Base-by-base conservation (phyloP, 2,888 invertebrate genomes). In the Gymnocheta viridis region DNA sequence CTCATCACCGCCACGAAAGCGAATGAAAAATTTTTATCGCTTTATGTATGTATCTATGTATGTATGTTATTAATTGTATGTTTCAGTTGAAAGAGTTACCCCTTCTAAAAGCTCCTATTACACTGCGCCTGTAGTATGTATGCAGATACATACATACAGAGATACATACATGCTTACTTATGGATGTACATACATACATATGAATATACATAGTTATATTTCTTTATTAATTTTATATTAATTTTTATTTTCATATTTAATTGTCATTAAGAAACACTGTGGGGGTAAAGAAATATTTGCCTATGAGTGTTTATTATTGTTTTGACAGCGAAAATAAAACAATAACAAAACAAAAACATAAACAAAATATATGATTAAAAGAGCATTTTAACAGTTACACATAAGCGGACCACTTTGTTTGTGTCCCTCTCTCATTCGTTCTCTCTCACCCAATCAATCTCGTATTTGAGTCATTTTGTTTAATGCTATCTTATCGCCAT, bases 321-420 rank as follows among this genome's bases (percentile, higher is more conserved):
- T 54, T 44, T 58, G 41, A 58, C 14, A 58, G 9, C 4, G 58
- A 60, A 60, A 5, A 22, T 60, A 56, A 29, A n/a, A 69, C 19
- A 54, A 41, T 54, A 56, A 41, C 27, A 56, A 41, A 69, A 4
- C 10, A 62, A 44, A 69, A 41, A 27, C 19, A 29, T 56, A 60
- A 67, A 67, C 51, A 51, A 67, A 32, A 17, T 7, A 0, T 12
- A 69, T 5, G 4, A 24, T 54, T 69, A 38, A 56, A 56, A 24
- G 12, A 38, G n/a, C 14, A 14, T 9, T n/a, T 9, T 4, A 66
- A 66, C 19, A 49, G 49, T 54, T 38, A 32, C 19, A 47, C 47
- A 47, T 17, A 17, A 44, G 54, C 14, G 64, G 17, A n/a, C n/a
- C n/a, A n/a, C n/a, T 35, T 5, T 32, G 0, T 14, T 24, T 22